phyloP scores from a whole-genome alignment of 2,113 vertebrate genomes.

The Macrotis lagotis region DNA sequence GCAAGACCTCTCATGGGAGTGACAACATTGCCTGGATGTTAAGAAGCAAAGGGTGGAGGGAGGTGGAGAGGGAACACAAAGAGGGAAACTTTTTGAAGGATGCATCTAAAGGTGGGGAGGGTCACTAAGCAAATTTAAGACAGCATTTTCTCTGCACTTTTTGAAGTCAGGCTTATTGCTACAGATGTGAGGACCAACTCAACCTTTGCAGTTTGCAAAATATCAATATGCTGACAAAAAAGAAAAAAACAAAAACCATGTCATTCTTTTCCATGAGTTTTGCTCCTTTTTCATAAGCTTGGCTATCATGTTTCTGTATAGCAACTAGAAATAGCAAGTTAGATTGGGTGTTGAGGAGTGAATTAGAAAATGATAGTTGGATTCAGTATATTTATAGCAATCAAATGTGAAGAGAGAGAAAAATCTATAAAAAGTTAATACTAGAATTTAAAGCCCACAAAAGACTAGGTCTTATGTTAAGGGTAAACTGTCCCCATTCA shows the following conservation, averaged over 20 bases:
- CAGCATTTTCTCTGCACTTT: background rate
- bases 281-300: background rate
- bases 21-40: background rate
- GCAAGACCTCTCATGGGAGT: background rate
- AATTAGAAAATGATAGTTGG: too few relatives aligned
- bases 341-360: too few relatives aligned
- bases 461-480: too few relatives aligned
- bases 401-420: too few relatives aligned
- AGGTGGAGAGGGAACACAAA: background rate
- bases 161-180: background rate
- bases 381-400: too few relatives aligned
- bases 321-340: too few relatives aligned
- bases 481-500: too few relatives aligned
- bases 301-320: too few relatives aligned
- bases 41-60: background rate
- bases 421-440: too few relatives aligned
- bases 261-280: background rate
- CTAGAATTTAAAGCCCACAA: too few relatives aligned
- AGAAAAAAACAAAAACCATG: background rate
- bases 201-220: background rate
- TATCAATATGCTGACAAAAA: background rate
- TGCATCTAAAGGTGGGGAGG: background rate
- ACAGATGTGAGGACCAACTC: background rate
- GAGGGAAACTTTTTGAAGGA: background rate
- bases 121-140: background rate